Evolutionary conservation across 2,113 vertebrate species (phyloP).

Genomic region (Donacobius atricapilla): DNA sequence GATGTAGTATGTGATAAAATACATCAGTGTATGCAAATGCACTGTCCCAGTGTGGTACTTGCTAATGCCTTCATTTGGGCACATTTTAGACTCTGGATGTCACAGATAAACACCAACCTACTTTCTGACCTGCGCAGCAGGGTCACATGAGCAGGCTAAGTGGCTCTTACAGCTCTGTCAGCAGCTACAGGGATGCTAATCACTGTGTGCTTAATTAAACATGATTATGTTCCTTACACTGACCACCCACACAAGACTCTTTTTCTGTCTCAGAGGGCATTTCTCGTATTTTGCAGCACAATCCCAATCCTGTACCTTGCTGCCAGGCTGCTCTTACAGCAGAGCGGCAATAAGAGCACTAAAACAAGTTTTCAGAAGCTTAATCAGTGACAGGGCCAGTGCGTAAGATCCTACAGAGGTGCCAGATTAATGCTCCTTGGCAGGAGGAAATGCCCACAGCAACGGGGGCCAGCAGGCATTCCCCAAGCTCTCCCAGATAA

Average conservation of each 20-base stretch:
- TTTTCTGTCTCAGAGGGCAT: neutral
- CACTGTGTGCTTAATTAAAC: neutral
- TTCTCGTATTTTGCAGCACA: neutral
- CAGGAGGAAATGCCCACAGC: neutral
- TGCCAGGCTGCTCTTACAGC: neutral
- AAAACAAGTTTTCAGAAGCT: neutral
- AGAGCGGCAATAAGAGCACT: neutral
- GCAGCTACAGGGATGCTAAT: neutral
- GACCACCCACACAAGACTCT: neutral
- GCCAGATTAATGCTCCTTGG: neutral
- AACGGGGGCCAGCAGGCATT: neutral
- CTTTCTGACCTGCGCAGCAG: neutral
- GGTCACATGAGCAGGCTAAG: neutral
- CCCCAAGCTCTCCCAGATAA: neutral
- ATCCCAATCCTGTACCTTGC: neutral
- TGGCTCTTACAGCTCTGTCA: neutral
- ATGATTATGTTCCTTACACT: neutral
- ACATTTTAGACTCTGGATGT: neutral
- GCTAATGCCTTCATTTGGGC: neutral
- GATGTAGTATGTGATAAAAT: neutral
- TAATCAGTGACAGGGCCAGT: neutral
- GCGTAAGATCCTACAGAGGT: neutral
- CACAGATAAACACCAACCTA: neutral
- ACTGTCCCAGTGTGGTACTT: neutral
- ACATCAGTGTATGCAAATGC: accelerated